These are phyloP conservation scores for Scalopus aquaticus DNA, from an alignment of 2,113 vertebrate species.

Conservation along the genomic window DNA sequence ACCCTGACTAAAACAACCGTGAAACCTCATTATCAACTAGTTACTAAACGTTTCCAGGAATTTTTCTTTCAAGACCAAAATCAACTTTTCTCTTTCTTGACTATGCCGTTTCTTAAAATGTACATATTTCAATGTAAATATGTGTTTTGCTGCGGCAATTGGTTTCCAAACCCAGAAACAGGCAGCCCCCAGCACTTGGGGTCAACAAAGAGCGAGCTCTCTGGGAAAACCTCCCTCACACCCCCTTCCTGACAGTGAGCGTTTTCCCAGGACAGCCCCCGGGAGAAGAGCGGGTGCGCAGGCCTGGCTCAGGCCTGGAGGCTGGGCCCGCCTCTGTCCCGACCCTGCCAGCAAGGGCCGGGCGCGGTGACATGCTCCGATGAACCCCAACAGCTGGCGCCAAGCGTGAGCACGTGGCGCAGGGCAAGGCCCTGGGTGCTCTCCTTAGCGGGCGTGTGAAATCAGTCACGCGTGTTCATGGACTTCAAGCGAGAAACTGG, in stretches of 20 bases:
- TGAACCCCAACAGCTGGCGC: not conserved
- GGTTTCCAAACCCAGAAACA: slow-evolving; percentile 46
- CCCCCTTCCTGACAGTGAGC: not conserved
- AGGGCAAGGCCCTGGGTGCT: not conserved
- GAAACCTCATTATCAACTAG: too few relatives aligned
- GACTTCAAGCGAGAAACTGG: not conserved
- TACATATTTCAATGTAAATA: not conserved
- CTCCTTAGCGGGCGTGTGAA: not conserved
- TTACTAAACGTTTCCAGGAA: too few relatives aligned
- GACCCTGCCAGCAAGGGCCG: not conserved
- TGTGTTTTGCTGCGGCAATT: not conserved
- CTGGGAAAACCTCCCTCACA: not conserved
- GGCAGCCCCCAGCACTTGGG: not conserved
- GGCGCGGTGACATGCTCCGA: not conserved
- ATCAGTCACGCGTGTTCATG: fast-evolving
- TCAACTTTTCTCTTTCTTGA: not conserved
- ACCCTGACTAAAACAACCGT: too few relatives aligned
- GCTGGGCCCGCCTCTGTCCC: not conserved
- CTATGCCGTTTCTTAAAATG: slow-evolving; percentile 28
- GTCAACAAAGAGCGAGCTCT: not conserved
- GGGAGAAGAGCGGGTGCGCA: not conserved
- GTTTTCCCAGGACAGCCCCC: not conserved
- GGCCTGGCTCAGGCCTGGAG: not conserved
- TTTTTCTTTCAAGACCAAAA: slow-evolving; percentile 1
- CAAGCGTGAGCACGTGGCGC: not conserved